Evolutionary conservation across 2,113 vertebrate species (phyloP).

Genomic region (Lynx canadensis): DNA sequence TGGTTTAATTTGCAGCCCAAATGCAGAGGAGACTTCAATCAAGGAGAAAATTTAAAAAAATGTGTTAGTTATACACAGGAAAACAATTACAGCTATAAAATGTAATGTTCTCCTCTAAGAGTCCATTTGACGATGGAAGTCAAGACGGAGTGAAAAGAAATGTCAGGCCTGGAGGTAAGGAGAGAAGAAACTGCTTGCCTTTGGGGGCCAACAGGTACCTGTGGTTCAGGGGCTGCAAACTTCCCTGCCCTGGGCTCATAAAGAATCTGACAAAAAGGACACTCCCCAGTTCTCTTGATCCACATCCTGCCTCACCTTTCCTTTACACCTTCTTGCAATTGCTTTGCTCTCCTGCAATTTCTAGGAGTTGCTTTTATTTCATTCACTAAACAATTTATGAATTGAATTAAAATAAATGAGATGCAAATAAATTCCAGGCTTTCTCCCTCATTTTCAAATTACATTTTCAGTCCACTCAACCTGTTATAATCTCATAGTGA

Average conservation of each 20-base stretch:
- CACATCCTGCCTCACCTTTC: neutral
- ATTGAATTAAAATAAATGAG: slow-evolving; percentile 87
- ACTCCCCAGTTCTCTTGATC: rapidly evolving
- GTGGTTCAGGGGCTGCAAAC: neutral
- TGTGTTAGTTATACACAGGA: neutral
- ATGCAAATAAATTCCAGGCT: slow-evolving; percentile 89
- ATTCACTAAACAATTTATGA: slow-evolving; percentile 81
- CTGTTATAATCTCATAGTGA: slow-evolving; percentile 90
- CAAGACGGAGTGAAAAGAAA: neutral
- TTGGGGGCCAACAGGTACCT: neutral
- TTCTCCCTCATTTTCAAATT: slow-evolving; percentile 89
- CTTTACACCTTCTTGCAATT: slow-evolving; percentile 8
- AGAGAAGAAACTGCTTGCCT: neutral
- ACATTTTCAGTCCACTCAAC: slow-evolving; percentile 92
- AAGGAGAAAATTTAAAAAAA: neutral
- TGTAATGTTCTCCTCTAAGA: neutral
- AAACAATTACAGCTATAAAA: neutral
- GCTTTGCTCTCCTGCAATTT: slow-evolving; percentile 52
- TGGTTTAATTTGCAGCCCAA: neutral
- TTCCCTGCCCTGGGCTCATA: neutral
- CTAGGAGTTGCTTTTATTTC: slow-evolving; percentile 71
- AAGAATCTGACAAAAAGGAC: neutral
- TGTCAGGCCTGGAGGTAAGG: neutral
- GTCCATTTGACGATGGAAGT: neutral
- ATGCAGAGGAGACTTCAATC: neutral